Conservation (phyloP, 2,113 vertebrate species). For the Condylura cristata region DNA sequence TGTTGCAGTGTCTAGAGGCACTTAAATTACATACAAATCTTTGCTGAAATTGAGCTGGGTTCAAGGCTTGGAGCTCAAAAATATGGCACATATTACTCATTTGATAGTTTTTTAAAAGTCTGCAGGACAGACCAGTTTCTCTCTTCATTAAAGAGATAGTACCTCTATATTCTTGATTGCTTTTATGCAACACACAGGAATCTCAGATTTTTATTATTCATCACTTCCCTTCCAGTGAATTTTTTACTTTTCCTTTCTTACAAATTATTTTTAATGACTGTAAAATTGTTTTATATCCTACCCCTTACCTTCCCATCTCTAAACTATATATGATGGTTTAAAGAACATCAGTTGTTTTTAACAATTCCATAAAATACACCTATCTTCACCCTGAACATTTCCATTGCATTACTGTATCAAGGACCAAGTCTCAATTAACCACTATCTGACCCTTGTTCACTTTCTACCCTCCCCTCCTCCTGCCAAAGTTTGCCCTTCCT, state of each 20-base stretch:
- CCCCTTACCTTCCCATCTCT: slow-evolving; percentile 34
- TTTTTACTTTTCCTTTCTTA: slow-evolving; percentile 28
- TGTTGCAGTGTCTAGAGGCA: not conserved
- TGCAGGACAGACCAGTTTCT: slow-evolving; percentile 44
- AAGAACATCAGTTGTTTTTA: slow-evolving; percentile 51
- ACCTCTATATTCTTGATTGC: slow-evolving; percentile 30
- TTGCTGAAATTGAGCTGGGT: not conserved
- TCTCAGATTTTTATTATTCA: slow-evolving; percentile 20
- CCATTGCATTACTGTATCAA: slow-evolving; percentile 76
- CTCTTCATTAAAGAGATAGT: slow-evolving; percentile 11
- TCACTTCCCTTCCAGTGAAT: slow-evolving; percentile 23
- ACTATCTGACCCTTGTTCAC: slow-evolving; percentile 85
- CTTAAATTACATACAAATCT: slow-evolving; percentile 23
- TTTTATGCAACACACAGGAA: not conserved
- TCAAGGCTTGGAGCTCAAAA: not conserved
- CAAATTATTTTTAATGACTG: slow-evolving; percentile 3
- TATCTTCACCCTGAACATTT: slow-evolving; percentile 55
- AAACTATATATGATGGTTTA: slow-evolving; percentile 41
- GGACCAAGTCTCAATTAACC: slow-evolving; percentile 83
- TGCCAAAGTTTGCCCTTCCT: slow-evolving; percentile 90
- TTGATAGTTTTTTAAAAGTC: slow-evolving; percentile 44
- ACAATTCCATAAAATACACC: slow-evolving; percentile 70
- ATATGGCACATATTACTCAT: slow-evolving; percentile 18
- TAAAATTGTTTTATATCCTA: slow-evolving; percentile 47
- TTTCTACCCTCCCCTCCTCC: slow-evolving; percentile 86